These are phyloP conservation scores for Alligator sinensis DNA, from an alignment of 2,113 vertebrate species.

Conservation along the genomic window DNA sequence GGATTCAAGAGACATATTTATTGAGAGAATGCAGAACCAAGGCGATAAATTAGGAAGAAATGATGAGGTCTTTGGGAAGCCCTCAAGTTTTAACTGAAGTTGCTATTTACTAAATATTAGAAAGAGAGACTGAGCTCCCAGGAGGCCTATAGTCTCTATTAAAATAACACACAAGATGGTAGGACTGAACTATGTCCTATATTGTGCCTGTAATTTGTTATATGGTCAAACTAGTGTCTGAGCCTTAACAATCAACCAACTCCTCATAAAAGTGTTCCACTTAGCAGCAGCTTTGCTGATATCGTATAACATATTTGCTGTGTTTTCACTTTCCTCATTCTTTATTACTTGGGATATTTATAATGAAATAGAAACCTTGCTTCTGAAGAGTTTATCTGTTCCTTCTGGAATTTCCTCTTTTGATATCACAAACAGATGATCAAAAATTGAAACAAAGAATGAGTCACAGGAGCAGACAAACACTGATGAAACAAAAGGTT, in stretches of 20 bases:
- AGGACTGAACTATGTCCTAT: not conserved
- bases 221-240: not conserved
- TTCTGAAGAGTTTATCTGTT: conserved; percentile 29
- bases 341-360: conserved; percentile 14
- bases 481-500: not conserved
- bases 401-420: not conserved
- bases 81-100: not conserved
- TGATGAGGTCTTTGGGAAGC: not conserved
- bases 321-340: conserved; percentile 18
- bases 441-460: not conserved
- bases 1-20: not conserved
- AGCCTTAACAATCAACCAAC: not conserved
- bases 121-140: not conserved
- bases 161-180: not conserved
- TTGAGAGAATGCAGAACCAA: not conserved
- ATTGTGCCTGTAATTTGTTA: not conserved
- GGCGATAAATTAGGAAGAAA: not conserved
- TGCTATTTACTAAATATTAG: not conserved
- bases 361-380: conserved; percentile 10
- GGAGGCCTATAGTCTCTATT: not conserved
- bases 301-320: not conserved
- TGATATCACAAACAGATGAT: conserved; percentile 43
- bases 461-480: not conserved
- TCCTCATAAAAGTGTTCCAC: conserved; percentile 17
- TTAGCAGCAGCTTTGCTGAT: conserved; percentile 38